phyloP scores from a whole-genome alignment of 2,797 vertebrate species.

The Channa striata region DNA sequence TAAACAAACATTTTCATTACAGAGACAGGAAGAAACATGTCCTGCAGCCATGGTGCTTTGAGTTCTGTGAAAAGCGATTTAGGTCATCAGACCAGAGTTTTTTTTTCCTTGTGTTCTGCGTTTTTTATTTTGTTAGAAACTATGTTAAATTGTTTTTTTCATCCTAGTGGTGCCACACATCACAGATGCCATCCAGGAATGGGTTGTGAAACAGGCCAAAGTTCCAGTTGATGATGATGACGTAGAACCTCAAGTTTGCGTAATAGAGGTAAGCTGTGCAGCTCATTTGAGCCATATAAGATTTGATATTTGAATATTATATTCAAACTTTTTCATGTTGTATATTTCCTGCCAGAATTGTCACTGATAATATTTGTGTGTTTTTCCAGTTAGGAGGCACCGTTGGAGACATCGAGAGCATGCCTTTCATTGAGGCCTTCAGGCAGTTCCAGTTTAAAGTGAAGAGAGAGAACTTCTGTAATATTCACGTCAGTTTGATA shows the following conservation, averaged over 20 bases:
- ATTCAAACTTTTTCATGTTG: background rate
- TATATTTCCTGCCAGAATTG: background rate
- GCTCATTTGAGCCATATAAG: background rate
- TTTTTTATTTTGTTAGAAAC: too few relatives aligned
- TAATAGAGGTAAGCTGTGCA: slow-evolving; percentile 89
- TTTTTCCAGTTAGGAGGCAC: slow-evolving; percentile 91
- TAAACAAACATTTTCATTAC: slow-evolving; percentile 54
- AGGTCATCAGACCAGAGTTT: too few relatives aligned
- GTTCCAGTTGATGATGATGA: slow-evolving; percentile 94
- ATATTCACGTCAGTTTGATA: slow-evolving; percentile 95
- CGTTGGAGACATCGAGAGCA: slow-evolving; percentile 96
- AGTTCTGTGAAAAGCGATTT: too few relatives aligned
- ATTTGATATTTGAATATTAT: too few relatives aligned
- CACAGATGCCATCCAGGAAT: slow-evolving; percentile 98
- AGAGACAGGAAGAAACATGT: too few relatives aligned
- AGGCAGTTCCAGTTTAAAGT: slow-evolving; percentile 98
- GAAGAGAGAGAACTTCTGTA: slow-evolving; percentile 95
- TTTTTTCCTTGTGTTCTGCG: too few relatives aligned
- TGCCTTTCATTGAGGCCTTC: slow-evolving; percentile 98
- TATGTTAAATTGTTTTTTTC: background rate
- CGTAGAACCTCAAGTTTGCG: slow-evolving; percentile 94
- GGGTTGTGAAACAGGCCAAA: slow-evolving; percentile 93
- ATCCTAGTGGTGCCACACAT: slow-evolving; percentile 94
- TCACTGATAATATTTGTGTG: background rate
- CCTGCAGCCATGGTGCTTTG: too few relatives aligned